Evolutionary conservation across 2,888 invertebrate genomes (phyloP), one percentile per base, ranked within the genome.

Genomic region (Carpatolechia fugitivella): DNA sequence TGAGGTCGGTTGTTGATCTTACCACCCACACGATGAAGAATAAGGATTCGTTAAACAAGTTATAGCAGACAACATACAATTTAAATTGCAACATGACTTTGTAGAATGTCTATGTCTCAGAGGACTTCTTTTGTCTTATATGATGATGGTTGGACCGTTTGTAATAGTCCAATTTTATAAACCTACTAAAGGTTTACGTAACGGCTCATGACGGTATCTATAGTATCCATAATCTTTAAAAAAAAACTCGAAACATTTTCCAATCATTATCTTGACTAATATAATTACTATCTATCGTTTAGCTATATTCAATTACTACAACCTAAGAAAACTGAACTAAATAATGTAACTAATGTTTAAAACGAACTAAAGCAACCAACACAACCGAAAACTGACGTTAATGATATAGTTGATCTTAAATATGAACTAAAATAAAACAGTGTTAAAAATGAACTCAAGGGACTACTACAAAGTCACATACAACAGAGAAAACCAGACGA

Each of bases 401-500:
- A 38, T 33, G 18, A 29, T 3, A 8, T 31, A 33, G 20, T 11
- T 4, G 8, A 14, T 14, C 1, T 20, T 20, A 52, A 49, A 48
- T 60, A 65, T 68, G 67, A 64, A 62, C 57, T 63, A 46, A 57
- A 50, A 8, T 20, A 33, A 50, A 48, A 35, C 13, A 40, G 40
- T 51, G 38, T 13, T 14, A 40, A 40, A 72, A 76, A 90, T 90
- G 89, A 82, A 73, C 66, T 72, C 79, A 48, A 84, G 88, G 55
- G 82, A 90, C 61, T 86, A 82, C 66, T 86, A 86, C 68, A 83
- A 85, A 75, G 82, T 85, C 72, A 77, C 81, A 61, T 86, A 78
- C 68, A 73, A 74, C 58, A 80, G 65, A 65, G 71, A 74, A 59
- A 76, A 76, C 56, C 69, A 24, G 6, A 24, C 18, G 74, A 44